Base-by-base conservation (phyloP, 2,797 vertebrate species). In the Nannoperca australis region DNA sequence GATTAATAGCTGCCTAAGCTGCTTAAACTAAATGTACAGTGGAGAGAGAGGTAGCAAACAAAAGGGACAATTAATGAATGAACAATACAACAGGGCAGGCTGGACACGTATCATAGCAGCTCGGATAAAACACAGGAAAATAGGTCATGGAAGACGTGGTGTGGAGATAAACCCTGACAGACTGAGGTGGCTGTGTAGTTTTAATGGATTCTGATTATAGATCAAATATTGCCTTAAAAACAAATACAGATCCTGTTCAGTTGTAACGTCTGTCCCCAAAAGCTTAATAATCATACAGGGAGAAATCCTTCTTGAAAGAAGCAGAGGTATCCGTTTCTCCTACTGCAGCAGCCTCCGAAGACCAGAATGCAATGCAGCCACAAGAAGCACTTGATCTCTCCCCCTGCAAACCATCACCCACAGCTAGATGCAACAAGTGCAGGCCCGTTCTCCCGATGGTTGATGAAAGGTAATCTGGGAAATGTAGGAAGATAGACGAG, bases 1-100 rank as follows among this genome's bases (percentile, higher is more conserved):
- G 87, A 89, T 90, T 87, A 91, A 90, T 79, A 84, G 66, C 82
- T 73, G 79, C 73, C 10, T 82, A 83, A 92, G 87, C 86, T 59
- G 80, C 88, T 89, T 87, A 82, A 78, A 85, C 80, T 77, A 81
- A 80, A 55, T 53, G 27, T 27, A 66, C 61, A 70, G 74, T 56
- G 59, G 44, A 76, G 32, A 55, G 66, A 69, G 66, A 70, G 49
- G 68, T 1, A 9, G 56, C 63, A 60, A 71, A 81, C 73, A 81
- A 88, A 86, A 83, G 65, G 27, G 70, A 63, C 60, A 73, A 54
- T 61, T 64, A 76, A 84, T 40, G 36, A 67, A 45, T 55, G 18
- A 63, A 68, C 12, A 51, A 65, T 51, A 9, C 56, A 65, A 30
- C 18, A 38, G 36, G 36, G 10, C 36, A 38, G 0, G 40, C 14